phyloP scores from a whole-genome alignment of 2,113 vertebrate species.

The Climacteris rufus region DNA sequence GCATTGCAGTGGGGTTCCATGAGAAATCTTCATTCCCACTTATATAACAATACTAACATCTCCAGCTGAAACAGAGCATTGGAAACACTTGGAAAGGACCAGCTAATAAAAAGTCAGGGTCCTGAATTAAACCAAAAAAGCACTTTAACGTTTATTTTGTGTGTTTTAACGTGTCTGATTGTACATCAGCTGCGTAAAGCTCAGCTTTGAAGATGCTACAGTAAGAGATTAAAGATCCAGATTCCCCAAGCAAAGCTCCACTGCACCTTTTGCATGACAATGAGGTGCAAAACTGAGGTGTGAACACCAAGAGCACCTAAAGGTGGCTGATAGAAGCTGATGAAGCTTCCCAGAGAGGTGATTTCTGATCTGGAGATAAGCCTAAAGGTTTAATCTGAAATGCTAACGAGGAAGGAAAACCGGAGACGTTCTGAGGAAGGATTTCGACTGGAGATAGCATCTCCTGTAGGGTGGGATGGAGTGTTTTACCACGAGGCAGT shows the following conservation, averaged over 20 bases:
- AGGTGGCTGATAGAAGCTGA: neutral
- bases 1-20: too few species aligned
- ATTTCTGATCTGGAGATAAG: conserved; percentile 33
- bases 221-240: neutral
- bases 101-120: neutral
- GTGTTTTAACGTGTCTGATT: neutral
- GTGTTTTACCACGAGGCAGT: neutral
- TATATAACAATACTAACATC: neutral
- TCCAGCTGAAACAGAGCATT: neutral
- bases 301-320: neutral
- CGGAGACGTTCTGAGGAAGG: neutral
- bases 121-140: neutral
- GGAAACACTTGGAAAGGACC: neutral
- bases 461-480: neutral
- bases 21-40: neutral
- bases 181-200: neutral
- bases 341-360: neutral
- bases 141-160: neutral
- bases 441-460: neutral
- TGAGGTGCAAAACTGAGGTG: neutral
- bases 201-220: neutral
- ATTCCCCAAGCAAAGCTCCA: neutral
- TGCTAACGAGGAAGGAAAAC: conserved; percentile 21
- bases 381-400: conserved; percentile 35
- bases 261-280: neutral